Conservation (phyloP, 2,113 vertebrate genomes). For the Patagioenas fasciata region DNA sequence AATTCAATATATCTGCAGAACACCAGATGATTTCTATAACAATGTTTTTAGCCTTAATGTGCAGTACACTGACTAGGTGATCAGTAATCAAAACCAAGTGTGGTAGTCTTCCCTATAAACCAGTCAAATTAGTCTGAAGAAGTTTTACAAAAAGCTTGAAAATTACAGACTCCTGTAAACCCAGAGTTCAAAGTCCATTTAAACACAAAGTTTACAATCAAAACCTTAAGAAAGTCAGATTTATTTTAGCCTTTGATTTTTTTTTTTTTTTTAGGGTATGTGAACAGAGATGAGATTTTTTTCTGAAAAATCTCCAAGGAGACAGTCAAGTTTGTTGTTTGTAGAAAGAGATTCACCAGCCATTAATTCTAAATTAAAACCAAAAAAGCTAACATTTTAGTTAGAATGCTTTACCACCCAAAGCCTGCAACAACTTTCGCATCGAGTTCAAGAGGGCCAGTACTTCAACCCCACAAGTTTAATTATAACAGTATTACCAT, state of each 20-base stretch:
- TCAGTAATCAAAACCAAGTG: neutral
- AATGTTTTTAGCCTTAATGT: neutral
- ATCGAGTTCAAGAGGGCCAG: neutral
- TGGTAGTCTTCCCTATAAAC: neutral
- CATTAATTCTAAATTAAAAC: neutral
- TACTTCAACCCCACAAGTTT: neutral
- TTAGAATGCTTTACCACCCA: neutral
- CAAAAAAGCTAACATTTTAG: neutral
- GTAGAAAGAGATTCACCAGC: neutral
- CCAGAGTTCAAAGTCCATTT: neutral
- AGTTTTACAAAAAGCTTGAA: neutral
- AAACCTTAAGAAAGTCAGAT: neutral
- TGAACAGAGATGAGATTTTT: neutral
- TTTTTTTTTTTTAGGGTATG: neutral
- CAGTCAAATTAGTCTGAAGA: neutral
- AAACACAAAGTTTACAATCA: neutral
- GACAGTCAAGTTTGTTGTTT: neutral
- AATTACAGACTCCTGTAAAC: neutral
- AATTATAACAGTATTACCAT: neutral
- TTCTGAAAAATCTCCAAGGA: neutral
- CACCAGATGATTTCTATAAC: neutral
- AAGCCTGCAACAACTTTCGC: neutral
- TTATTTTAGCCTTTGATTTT: neutral
- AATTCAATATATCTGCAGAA: neutral
- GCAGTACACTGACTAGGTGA: slow-evolving; percentile 36